Conservation (phyloP, 2,888 invertebrate genomes). For the Ypsolopha scabrella region DNA sequence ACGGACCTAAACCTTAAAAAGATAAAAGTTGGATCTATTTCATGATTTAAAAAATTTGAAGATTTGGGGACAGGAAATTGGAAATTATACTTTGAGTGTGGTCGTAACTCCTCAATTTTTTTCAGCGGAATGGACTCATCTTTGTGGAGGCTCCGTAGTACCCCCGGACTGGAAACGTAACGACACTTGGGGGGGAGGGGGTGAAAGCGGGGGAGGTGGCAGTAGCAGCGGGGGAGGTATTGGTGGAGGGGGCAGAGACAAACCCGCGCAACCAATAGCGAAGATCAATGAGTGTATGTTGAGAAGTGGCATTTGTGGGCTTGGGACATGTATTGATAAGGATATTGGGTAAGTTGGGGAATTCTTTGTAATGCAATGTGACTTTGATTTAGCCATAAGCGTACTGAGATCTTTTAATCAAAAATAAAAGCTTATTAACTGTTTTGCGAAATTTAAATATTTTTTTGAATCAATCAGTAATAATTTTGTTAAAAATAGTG, state of each 20-base stretch:
- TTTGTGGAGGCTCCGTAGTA: constrained; percentile 61
- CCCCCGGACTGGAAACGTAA: constrained; percentile 54
- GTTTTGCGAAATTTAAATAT: too few species aligned
- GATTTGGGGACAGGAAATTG: too few species aligned
- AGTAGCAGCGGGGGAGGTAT: constrained; percentile 13
- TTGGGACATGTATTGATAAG: constrained; percentile 80
- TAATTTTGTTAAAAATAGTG: too few species aligned
- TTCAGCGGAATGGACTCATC: constrained; percentile 72
- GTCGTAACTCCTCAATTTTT: not conserved
- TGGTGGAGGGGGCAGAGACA: constrained; percentile 20
- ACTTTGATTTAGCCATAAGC: too few species aligned
- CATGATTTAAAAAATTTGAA: too few species aligned
- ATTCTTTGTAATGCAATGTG: too few species aligned
- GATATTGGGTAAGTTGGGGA: constrained; percentile 65
- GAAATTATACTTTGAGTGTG: too few species aligned
- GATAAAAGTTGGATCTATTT: too few species aligned
- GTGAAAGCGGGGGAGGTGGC: constrained; percentile 11
- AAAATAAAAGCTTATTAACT: too few species aligned
- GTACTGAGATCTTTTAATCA: too few species aligned
- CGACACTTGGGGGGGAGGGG: constrained; percentile 27
- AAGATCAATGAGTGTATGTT: constrained; percentile 82
- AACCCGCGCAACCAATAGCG: constrained; percentile 37
- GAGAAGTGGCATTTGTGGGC: constrained; percentile 79
- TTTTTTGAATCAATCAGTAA: too few species aligned
- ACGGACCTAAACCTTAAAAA: too few species aligned